phyloP scores from a whole-genome alignment of 2,797 vertebrate genomes.

The Aulostomus chinensis region DNA sequence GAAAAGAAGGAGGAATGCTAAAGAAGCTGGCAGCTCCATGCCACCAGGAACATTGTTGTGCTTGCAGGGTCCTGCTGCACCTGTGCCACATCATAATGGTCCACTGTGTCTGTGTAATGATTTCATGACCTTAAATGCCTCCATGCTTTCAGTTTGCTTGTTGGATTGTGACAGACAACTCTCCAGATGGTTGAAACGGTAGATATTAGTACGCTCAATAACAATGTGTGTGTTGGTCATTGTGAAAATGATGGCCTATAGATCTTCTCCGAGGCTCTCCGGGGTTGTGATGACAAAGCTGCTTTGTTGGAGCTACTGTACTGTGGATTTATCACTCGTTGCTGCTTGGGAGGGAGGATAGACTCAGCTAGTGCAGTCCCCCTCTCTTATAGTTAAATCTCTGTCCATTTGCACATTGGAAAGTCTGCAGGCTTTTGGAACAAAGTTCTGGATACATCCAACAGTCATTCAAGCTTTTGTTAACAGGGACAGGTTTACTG shows the following conservation, averaged over 20 bases:
- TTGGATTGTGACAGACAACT: too few species aligned
- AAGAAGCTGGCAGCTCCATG: slow-evolving; percentile 51
- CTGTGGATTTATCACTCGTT: slow-evolving; percentile 44
- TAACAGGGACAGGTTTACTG: slow-evolving; percentile 30
- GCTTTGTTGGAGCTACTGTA: slow-evolving; percentile 55
- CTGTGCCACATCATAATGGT: slow-evolving; percentile 42
- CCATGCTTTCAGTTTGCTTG: slow-evolving; percentile 2
- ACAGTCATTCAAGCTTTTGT: slow-evolving; percentile 34
- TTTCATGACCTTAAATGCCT: slow-evolving; percentile 11
- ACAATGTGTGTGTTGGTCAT: slow-evolving; percentile 2
- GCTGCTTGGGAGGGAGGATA: slow-evolving; percentile 34
- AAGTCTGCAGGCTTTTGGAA: slow-evolving; percentile 39
- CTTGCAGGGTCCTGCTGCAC: slow-evolving; percentile 42
- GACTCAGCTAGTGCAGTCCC: slow-evolving; percentile 17
- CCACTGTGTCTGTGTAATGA: slow-evolving; percentile 27
- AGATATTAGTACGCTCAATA: too few species aligned
- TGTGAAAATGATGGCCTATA: slow-evolving; percentile 19
- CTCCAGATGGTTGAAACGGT: too few species aligned
- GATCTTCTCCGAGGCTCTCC: slow-evolving; percentile 41
- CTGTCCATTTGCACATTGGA: slow-evolving; percentile 54
- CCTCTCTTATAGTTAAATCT: slow-evolving; percentile 45
- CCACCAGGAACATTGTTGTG: slow-evolving; percentile 35
- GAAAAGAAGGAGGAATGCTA: slow-evolving; percentile 41
- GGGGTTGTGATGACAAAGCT: slow-evolving; percentile 58
- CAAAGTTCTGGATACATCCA: slow-evolving; percentile 31